These are phyloP conservation scores for Poeciliopsis retropinna DNA, from an alignment of 2,113 vertebrate species.

Conservation along the genomic window DNA sequence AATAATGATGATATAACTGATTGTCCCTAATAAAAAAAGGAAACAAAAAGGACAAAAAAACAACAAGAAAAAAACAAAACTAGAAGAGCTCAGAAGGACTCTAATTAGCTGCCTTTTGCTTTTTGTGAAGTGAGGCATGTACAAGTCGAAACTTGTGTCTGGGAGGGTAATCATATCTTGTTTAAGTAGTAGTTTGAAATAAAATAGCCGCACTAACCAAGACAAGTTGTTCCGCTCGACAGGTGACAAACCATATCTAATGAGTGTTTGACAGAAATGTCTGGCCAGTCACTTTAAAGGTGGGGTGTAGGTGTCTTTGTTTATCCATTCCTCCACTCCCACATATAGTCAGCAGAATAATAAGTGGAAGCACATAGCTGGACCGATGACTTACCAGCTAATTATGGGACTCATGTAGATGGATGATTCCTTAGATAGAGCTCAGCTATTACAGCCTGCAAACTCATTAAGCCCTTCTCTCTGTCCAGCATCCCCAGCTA, in stretches of 20 bases:
- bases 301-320: conserved; percentile 41
- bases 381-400: conserved; percentile 72
- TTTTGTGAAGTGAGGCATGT: background rate
- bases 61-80: no score
- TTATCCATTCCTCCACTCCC: conserved; percentile 62
- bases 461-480: conserved; percentile 74
- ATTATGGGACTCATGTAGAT: conserved; percentile 75
- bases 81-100: background rate
- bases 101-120: background rate
- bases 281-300: conserved; percentile 20
- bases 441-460: conserved; percentile 68
- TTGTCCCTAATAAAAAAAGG: background rate
- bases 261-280: background rate
- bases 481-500: conserved; percentile 59
- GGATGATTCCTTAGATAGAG: conserved; percentile 74
- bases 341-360: conserved; percentile 70
- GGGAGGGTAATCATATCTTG: no score
- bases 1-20: background rate
- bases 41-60: background rate
- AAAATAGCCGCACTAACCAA: no score
- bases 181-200: no score
- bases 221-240: background rate
- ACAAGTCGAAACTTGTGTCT: no score
- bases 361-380: conserved; percentile 65
- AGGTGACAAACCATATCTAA: background rate